Base-by-base conservation (phyloP, 2,797 vertebrate genomes). In the Eulemur albifrons region DNA sequence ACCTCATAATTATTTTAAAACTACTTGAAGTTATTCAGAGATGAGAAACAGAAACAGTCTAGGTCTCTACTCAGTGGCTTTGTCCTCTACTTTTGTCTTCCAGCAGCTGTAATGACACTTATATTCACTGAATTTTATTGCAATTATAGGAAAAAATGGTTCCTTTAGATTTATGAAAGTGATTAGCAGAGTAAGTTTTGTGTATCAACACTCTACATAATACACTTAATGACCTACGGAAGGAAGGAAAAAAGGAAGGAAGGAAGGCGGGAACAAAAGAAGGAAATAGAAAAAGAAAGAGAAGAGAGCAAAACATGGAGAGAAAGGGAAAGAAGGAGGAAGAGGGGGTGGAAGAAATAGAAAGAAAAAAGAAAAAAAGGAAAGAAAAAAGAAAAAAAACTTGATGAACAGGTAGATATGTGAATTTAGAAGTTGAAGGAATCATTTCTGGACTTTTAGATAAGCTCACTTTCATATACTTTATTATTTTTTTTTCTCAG, bases 291-390 rank as follows among this genome's bases (percentile, higher is more conserved):
- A 2, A 67, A 7, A 7, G 18, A 67, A 7, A 9, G 18, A 25
- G 4, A 52, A 50, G 15, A 6, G n/a, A 17, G 6, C 0, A n/a
- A n/a, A 15, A 7, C 18, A 61, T 57, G 1, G 2, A 20, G 23
- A 35, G 30, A 25, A 48, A 40, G 13, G 54, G 5, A 54, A 70
- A 57, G 8, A 11, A 8, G 20, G 17, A 65, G n/a, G 17, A 65
- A 65, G 67, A 70, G 18, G 0, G 9, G 35, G 67, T 21, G 21
- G 25, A 38, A 38, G 35, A 38, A 23, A 54, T 25, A 25, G 35
- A 79, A 79, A 30, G 10, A 4, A 27, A 5, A 23, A 23, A 40
- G 7, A 25, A 54, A 23, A 25, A 25, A 1, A 52, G 27, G 18
- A 15, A 25, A 12, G 1, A 1, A 32, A 38, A 20, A 6, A 35